Evolutionary conservation across 2,113 vertebrate genomes (phyloP), one percentile per base, ranked within the genome.

Genomic region (Suncus etruscus): DNA sequence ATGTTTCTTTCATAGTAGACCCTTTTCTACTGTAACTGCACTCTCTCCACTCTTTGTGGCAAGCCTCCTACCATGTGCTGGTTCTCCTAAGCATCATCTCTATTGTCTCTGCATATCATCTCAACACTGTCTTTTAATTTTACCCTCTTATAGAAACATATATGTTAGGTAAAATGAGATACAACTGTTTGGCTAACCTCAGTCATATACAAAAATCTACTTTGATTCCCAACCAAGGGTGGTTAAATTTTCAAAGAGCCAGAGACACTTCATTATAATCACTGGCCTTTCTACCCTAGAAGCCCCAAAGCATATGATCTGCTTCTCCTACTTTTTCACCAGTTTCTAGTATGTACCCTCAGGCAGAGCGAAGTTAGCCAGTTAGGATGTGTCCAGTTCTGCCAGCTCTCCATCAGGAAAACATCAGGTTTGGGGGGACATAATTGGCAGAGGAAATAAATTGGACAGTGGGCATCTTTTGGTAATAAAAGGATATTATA

Each of bases 211-310:
- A 95, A 93, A 73, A 93, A 73, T 79, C 86, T 85, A 47, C 66
- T 77, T 93, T 89, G 89, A 93, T 78, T 76, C n/a, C 48, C 79
- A 79, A 85, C 82, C 89, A 92, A 91, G 74, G 68, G 78, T 8
- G 89, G 48, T 61, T 72, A 87, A 76, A 63, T 83, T 95, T 95
- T 91, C 87, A 93, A 82, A 94, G 87, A 89, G 20, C 91, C 65
- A 83, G 84, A 50, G 87, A 77, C 92, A 94, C 50, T 78, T 96
- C 89, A 87, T 95, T 89, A 91, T 70, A 89, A 68, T 66, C 66
- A 47, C 39, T 15, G 22, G 39, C 63, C 48, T 48, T 79, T 73
- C 89, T 72, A 74, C 25, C 74, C 50, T 24, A 69, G 50, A 74
- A 5, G 3, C 31, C 82, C 70, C 39, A 39, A 39, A 39, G 39